phyloP scores from a whole-genome alignment of 64 coral and sea anemone species.

The Dendrophyllia cribrosa region DNA sequence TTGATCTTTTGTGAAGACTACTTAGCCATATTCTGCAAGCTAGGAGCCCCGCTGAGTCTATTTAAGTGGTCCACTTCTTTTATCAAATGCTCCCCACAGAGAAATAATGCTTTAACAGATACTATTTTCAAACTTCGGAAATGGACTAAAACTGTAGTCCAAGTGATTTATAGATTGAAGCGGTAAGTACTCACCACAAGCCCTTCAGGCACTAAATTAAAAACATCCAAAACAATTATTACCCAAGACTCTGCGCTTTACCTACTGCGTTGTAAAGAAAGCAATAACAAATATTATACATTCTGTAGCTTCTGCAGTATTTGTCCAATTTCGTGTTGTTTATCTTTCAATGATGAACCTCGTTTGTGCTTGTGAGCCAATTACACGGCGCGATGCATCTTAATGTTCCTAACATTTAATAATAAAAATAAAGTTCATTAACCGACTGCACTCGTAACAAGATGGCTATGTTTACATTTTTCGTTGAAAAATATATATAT shows the following conservation, averaged over 20 bases:
- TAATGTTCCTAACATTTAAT: no score
- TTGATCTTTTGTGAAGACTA: not conserved
- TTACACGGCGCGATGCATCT: no score
- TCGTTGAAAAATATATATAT: no score
- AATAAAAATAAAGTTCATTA: no score
- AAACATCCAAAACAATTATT: not conserved
- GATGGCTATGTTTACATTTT: no score
- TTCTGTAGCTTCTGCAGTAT: no score
- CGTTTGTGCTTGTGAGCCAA: no score
- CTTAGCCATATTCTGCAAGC: not conserved
- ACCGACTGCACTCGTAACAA: no score
- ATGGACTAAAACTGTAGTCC: not conserved
- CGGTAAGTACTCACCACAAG: not conserved
- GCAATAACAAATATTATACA: no score
- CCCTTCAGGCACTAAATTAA: not conserved
- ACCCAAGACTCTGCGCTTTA: not conserved
- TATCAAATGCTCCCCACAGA: slow-evolving; percentile 24
- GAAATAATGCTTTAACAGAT: slow-evolving; percentile 13
- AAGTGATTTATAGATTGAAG: not conserved
- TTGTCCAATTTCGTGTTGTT: no score
- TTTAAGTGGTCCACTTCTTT: slow-evolving; percentile 9
- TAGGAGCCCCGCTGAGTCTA: slow-evolving; percentile 21
- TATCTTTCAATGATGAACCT: no score
- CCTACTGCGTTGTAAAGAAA: no score
- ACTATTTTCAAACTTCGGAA: slow-evolving; percentile 4